These are phyloP conservation scores for Anaspis maculata DNA, from an alignment of 2,888 invertebrate genomes.

Conservation along the genomic window DNA sequence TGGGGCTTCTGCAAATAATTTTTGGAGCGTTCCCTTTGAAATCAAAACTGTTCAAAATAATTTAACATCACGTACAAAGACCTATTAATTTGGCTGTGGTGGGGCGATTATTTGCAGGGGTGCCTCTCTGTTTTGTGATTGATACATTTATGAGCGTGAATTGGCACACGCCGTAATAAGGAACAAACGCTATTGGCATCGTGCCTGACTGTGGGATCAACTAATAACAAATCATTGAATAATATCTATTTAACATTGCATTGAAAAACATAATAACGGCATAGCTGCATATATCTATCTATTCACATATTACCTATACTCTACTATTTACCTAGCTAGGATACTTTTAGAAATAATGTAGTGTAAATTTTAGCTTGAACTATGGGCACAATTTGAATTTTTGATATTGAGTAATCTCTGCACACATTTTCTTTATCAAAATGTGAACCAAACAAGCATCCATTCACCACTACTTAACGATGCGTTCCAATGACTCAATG, in stretches of 20 bases:
- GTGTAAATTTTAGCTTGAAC: conserved; percentile 42
- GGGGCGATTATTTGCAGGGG: conserved; percentile 15
- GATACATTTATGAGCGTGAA: conserved; percentile 33
- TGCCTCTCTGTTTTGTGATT: conserved; percentile 28
- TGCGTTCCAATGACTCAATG: too few species aligned
- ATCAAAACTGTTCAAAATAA: not conserved
- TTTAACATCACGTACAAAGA: not conserved
- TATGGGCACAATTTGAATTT: conserved; percentile 45
- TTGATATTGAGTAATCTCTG: too few species aligned
- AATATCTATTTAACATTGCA: conserved; percentile 36
- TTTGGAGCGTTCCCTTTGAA: not conserved
- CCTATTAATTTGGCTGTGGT: conserved; percentile 7
- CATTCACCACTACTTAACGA: too few species aligned
- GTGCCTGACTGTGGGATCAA: conserved; percentile 46
- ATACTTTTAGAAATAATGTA: conserved; percentile 33
- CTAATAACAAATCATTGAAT: conserved; percentile 42
- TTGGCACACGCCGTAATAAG: conserved; percentile 37
- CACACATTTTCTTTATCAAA: conserved; percentile 6
- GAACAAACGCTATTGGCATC: conserved; percentile 36
- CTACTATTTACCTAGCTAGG: conserved; percentile 37
- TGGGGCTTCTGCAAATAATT: conserved; percentile 11
- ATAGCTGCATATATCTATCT: conserved; percentile 37
- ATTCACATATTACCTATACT: conserved; percentile 36
- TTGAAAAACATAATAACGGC: conserved; percentile 33
- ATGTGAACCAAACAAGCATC: conserved; percentile 21